Percentiles rank a stretch among this genome's conserved stretches.
These are phyloP conservation scores for Trachelipus rathkii DNA, from an alignment of 1,140 invertebrate species.

Conservation along the genomic window DNA sequence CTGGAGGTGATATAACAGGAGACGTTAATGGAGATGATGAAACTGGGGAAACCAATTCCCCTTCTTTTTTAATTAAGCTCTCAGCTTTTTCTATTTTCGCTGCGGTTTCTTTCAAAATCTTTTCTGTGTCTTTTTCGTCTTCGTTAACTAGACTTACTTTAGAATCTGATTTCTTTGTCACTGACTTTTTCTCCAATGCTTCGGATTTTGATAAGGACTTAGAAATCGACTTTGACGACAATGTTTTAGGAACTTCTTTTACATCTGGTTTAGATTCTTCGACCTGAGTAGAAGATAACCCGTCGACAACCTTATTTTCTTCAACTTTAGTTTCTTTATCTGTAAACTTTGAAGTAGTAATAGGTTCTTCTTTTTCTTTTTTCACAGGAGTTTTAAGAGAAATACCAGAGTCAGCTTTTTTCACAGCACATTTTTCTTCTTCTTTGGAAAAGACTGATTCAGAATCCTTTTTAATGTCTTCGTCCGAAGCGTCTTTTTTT, in stretches of 20 bases:
- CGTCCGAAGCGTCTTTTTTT: neutral
- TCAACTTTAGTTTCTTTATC: slow-evolving; percentile 30
- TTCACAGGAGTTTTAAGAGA: slow-evolving; percentile 24
- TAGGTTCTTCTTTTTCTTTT: neutral
- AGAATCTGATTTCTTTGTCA: neutral
- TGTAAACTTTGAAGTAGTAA: neutral
- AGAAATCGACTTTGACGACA: neutral
- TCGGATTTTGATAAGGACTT: neutral
- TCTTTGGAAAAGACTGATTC: slow-evolving; percentile 24
- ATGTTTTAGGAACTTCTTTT: neutral
- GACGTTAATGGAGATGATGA: neutral
- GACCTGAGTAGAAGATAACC: slow-evolving; percentile 19
- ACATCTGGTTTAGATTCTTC: slow-evolving; percentile 20
- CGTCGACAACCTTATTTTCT: slow-evolving; percentile 31
- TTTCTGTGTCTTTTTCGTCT: slow-evolving; percentile 32
- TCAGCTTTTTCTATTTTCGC: slow-evolving; percentile 29
- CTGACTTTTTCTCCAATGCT: neutral
- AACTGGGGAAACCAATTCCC: neutral
- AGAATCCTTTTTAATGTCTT: neutral
- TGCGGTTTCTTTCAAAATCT: slow-evolving; percentile 39
- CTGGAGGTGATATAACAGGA: neutral
- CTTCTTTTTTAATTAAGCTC: slow-evolving; percentile 23
- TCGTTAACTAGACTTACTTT: neutral
- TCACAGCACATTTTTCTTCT: slow-evolving; percentile 15
- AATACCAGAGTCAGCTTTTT: slow-evolving; percentile 31